phyloP scores from a whole-genome alignment of 2,113 vertebrate species.

The Propithecus coquereli region DNA sequence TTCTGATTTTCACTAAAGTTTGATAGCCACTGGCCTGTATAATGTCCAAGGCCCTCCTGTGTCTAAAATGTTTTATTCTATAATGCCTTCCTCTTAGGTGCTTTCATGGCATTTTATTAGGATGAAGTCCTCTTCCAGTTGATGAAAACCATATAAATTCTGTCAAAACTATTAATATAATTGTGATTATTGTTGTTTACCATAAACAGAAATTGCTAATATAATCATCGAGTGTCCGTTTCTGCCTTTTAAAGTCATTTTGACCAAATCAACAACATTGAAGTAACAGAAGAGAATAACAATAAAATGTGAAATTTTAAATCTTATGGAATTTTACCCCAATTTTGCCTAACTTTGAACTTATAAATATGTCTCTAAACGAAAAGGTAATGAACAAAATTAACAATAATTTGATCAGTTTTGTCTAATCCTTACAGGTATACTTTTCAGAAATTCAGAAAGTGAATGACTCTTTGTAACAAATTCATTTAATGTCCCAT shows the following conservation, averaged over 20 bases:
- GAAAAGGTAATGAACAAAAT: not conserved
- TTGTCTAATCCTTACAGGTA: not conserved
- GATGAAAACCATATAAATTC: not conserved
- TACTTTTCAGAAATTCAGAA: not conserved
- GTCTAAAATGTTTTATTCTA: too few relatives aligned
- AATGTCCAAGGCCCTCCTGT: too few relatives aligned
- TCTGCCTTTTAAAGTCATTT: not conserved
- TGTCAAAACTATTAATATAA: not conserved
- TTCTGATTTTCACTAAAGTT: too few relatives aligned
- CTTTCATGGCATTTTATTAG: not conserved
- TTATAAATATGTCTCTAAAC: not conserved
- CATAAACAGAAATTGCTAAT: not conserved
- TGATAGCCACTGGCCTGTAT: too few relatives aligned
- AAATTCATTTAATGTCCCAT: not conserved
- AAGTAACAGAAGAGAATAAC: not conserved
- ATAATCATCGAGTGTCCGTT: not conserved
- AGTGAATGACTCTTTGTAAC: not conserved
- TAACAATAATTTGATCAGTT: not conserved
- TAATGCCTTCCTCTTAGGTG: too few relatives aligned
- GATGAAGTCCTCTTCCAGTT: not conserved
- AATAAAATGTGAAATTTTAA: not conserved
- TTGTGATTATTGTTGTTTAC: not conserved
- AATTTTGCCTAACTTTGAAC: not conserved
- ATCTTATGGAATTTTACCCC: not conserved
- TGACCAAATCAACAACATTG: not conserved